Evolutionary conservation across 2,113 vertebrate species (phyloP).

Genomic region (Brachypodius melanocephalos): DNA sequence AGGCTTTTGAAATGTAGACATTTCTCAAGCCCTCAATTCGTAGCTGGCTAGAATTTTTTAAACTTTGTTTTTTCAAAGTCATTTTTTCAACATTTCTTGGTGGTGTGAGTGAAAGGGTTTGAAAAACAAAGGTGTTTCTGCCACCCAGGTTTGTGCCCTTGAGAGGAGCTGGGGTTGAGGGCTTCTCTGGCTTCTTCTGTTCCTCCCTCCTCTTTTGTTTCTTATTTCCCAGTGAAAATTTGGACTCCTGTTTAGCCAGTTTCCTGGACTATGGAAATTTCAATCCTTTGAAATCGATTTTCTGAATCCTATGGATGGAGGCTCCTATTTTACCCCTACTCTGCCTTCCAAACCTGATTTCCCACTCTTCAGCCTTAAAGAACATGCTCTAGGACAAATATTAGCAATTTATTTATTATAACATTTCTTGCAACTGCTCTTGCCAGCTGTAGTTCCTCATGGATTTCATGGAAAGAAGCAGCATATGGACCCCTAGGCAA

Average conservation of each 20-base stretch:
- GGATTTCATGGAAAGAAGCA: background rate
- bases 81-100: background rate
- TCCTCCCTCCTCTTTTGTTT: background rate
- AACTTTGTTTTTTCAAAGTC: background rate
- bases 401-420: background rate
- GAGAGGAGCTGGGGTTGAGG: background rate
- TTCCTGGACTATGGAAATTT: background rate
- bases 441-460: background rate
- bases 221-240: background rate
- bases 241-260: background rate
- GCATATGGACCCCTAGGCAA: background rate
- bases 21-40: background rate
- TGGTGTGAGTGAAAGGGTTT: background rate
- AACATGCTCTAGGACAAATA: background rate
- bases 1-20: background rate
- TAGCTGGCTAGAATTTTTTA: background rate
- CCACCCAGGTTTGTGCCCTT: background rate
- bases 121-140: background rate
- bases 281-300: background rate
- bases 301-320: background rate
- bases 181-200: background rate
- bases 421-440: background rate
- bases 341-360: background rate
- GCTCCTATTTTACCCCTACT: background rate
- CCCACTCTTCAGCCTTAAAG: background rate